Evolutionary conservation across 1,140 invertebrate species (phyloP), one percentile per base, ranked within the genome.

Genomic region (Mya arenaria): DNA sequence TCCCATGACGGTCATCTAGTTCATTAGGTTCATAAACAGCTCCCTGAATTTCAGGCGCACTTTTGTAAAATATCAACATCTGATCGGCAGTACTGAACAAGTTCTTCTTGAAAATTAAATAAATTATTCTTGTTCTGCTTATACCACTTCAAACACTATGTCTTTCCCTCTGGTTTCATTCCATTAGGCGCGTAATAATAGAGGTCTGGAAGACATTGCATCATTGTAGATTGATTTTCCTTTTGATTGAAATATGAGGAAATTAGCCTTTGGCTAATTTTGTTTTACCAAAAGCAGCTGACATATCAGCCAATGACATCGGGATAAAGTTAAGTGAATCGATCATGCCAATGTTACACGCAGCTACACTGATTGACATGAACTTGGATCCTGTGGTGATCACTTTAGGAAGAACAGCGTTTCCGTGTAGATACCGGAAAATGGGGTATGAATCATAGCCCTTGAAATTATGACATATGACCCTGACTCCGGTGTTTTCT

Each of bases 181-280:
- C 44, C 44, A 48, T 48, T n/a, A 10, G 44, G 44, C 10, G 44
- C n/a, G 44, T 48, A 48, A 48, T 48, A 48, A n/a, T 48, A n/a
- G 10, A 48, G 44, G n/a, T 48, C 44, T 48, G 44, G 44, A 48
- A 48, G n/a, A n/a, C n/a, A n/a, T 48, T 48, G 44, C n/a, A 48
- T 13, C 10, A 48, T 48, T 13, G n/a, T n/a, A 48, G 10, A n/a
- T 48, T 48, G 44, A n/a, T 48, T 48, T 48, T 48, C 44, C n/a
- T 48, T 48, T 48, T n/a, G 66, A 39, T 68, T 66, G 41, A 78
- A 78, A 39, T n/a, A 68, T 78, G 62, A n/a, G 60, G 58, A 68
- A 78, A 78, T 25, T 71, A 69, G n/a, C 74, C 74, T 52, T 80
- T 78, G 10, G 23, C 32, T n/a, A 32, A 23, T 52, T 78, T 52